These are phyloP conservation scores for Amphipyra tragopoginis DNA, from an alignment of 2,888 invertebrate genomes.

Conservation along the genomic window DNA sequence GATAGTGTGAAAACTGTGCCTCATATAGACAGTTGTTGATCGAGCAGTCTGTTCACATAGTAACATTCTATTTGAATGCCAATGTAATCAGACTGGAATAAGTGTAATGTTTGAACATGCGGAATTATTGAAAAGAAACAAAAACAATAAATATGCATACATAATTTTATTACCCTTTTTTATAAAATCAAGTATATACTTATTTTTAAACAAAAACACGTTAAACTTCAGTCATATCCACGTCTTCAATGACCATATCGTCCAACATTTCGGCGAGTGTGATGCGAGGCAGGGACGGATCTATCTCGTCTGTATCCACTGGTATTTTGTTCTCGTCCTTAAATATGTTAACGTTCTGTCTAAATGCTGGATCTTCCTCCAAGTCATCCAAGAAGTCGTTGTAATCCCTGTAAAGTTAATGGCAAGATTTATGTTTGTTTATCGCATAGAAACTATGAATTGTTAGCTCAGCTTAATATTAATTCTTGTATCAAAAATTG, in stretches of 20 bases:
- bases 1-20: no score
- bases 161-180: constrained; percentile 34
- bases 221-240: constrained; percentile 92
- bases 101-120: no score
- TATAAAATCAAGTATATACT: background rate
- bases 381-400: constrained; percentile 98
- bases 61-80: no score
- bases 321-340: constrained; percentile 89
- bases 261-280: constrained; percentile 98
- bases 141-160: constrained; percentile 3
- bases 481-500: background rate
- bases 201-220: background rate
- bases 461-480: no score
- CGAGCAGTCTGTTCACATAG: no score
- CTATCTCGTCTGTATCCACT: constrained; percentile 90
- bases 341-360: constrained; percentile 98
- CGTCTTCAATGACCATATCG: constrained; percentile 95
- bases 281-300: constrained; percentile 93
- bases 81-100: no score
- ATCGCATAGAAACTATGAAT: no score
- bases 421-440: background rate
- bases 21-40: no score
- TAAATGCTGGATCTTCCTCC: constrained; percentile 97
- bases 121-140: constrained; percentile 3
- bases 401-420: constrained; percentile 93